Evolutionary conservation across 1,140 invertebrate species (phyloP).

Genomic region (Metaphire vulgaris): DNA sequence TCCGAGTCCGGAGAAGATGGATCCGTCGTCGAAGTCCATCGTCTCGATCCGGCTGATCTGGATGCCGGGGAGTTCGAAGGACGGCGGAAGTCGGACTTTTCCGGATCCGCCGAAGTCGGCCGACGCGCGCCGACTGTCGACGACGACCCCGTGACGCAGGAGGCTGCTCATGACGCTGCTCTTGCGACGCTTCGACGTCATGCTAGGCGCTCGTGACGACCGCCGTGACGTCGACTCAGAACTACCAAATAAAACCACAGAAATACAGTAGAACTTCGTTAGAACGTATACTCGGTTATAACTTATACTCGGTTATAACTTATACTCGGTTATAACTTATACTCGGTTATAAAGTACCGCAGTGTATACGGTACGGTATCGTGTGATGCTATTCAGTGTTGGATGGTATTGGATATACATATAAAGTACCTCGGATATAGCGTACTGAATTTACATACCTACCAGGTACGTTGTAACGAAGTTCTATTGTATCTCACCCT

Average conservation of each 20-base stretch:
- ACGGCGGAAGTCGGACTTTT: not conserved
- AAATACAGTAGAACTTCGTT: no score
- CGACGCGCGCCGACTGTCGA: not conserved
- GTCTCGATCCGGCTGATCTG: conserved; percentile 25
- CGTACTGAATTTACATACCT: no score
- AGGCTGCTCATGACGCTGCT: not conserved
- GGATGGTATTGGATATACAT: no score
- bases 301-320: no score
- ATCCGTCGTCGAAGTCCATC: conserved; percentile 11
- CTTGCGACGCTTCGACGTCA: conserved; percentile 9
- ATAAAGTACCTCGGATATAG: no score
- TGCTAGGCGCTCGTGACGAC: conserved; percentile 7
- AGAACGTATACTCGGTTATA: no score
- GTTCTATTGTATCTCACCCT: no score
- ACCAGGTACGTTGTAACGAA: no score
- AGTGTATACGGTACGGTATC: no score
- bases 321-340: no score
- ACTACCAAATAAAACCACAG: not conserved
- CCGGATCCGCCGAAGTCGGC: not conserved
- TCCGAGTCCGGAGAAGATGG: not conserved
- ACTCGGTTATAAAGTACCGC: no score
- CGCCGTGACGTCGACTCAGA: not conserved
- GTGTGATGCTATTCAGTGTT: not conserved
- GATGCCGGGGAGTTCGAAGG: conserved; percentile 23
- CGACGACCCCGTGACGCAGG: conserved; percentile 1